Percentiles rank a stretch among this genome's conserved stretches.
Evolutionary conservation across 1,140 invertebrate species (phyloP).

Genomic region (Eueides isabella): DNA sequence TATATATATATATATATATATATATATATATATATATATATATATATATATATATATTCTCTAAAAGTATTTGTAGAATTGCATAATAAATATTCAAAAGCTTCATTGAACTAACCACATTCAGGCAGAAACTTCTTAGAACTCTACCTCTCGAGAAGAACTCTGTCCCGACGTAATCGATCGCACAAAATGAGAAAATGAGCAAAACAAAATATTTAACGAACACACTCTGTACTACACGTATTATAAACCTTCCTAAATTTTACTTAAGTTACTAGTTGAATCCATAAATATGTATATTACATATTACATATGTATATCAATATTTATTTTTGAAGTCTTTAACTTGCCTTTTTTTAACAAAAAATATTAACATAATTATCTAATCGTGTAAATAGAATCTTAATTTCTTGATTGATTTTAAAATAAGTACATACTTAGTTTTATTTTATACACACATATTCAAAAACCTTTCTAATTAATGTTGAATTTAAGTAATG

Average conservation of each 20-base stretch:
- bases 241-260: neutral
- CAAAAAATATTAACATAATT: no score
- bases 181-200: constrained; percentile 38
- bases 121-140: constrained; percentile 63
- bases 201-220: constrained; percentile 23
- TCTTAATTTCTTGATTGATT: no score
- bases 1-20: no score
- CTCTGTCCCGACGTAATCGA: constrained; percentile 49
- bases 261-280: neutral
- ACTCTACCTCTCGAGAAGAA: constrained; percentile 53
- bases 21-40: no score
- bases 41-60: neutral
- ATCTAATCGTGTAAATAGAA: no score
- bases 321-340: neutral
- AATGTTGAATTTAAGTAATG: neutral
- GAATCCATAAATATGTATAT: neutral
- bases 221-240: neutral
- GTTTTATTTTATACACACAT: neutral
- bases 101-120: constrained; percentile 67
- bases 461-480: neutral
- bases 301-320: neutral
- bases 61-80: constrained; percentile 45
- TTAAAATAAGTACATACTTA: neutral
- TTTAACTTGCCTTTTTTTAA: neutral
- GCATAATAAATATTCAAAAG: constrained; percentile 56